Evolutionary conservation across 2,888 invertebrate species (phyloP), one percentile per base, ranked within the genome.

Genomic region (Poecilobothrus nobilitatus): DNA sequence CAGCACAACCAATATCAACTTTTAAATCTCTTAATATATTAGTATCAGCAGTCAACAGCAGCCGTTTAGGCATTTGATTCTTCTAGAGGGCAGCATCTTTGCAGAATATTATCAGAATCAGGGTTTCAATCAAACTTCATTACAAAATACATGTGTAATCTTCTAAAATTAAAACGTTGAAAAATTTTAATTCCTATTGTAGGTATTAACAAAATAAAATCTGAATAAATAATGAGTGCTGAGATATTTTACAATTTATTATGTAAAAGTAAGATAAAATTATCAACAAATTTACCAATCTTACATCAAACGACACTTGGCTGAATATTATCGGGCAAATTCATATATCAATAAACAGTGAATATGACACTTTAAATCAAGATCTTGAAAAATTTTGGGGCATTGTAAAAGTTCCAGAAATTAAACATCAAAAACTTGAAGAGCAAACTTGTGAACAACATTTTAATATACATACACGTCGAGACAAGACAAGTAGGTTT

Each of bases 161-260:
- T 37, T 37, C 7, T 37, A 37, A 37, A 37, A 10, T 37, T 37
- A 37, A 37, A 37, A 37, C 37, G 37, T 12, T 8, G 37, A 8
- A 37, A 37, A 37, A 37, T 37, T 37, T 37, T 8, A 10, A 37
- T 37, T 7, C 37, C 37, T 37, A 37, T 37, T 37, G 9, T 37
- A 37, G 37, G 37, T 12, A 37, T 37, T 12, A 37, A 37, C 12
- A 3, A 37, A 12, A 37, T 8, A 37, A 37, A 8, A 12, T 37
- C 37, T 8, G 6, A 37, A 37, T 37, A 37, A 37, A 37, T 71
- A 44, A 41, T 67, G n/a, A 69, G 68, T n/a, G 69, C 65, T 22
- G 68, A 71, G 44, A 67, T 66, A 0, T 71, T 73, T 62, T 73
- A 71, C 33, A 68, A 70, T 41, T 37, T 72, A 62, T 69, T 73